phyloP scores from a whole-genome alignment of 2,888 invertebrate genomes.

The Rhimphoctona megacephalus region DNA sequence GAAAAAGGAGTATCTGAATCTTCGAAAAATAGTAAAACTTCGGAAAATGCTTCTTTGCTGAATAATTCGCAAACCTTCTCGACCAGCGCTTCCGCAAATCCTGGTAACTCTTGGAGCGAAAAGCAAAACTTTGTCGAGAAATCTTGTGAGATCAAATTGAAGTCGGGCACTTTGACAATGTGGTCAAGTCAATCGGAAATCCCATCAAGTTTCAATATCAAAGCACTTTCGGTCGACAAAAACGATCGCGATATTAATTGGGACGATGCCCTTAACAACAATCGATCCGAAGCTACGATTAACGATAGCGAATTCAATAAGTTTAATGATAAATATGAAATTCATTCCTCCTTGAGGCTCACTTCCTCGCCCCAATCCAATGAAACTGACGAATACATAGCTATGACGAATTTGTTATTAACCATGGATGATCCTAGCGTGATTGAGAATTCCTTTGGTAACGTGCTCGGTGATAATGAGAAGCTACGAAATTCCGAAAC shows the following conservation, averaged over 20 bases:
- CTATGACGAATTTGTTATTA: not conserved
- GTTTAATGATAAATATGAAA: not conserved
- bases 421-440: not conserved
- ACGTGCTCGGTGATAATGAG: not conserved
- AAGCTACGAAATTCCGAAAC: conserved; percentile 9
- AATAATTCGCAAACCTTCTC: not conserved
- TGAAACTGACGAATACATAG: not conserved
- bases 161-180: not conserved
- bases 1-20: not conserved
- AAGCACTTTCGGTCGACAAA: not conserved
- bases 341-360: not conserved
- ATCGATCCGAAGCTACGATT: not conserved
- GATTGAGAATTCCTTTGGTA: not conserved
- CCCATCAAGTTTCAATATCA: not conserved
- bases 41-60: too few species aligned
- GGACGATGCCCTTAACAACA: conserved; percentile 54
- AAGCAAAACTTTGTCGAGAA: not conserved
- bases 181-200: conserved; percentile 35
- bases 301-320: not conserved
- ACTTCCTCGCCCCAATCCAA: not conserved
- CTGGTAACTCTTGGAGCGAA: not conserved
- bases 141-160: conserved; percentile 16
- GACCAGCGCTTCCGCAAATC: not conserved
- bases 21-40: not conserved
- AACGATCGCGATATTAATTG: not conserved